These are phyloP conservation scores for Steatocranus sp. DNA, from an alignment of 2,797 vertebrate species.

Conservation along the genomic window DNA sequence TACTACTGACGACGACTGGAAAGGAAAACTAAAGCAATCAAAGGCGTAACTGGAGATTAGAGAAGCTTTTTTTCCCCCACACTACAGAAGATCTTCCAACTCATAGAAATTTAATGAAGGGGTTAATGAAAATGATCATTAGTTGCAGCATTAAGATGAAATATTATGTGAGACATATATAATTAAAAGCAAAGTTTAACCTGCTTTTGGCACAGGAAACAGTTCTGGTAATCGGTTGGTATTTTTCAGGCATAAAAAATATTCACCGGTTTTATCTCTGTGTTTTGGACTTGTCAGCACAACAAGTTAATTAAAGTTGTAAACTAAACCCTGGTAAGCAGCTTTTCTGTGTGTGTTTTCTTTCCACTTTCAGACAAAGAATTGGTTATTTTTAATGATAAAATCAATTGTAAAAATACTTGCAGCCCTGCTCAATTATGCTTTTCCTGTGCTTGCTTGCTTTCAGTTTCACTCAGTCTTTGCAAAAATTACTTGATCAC, in stretches of 20 bases:
- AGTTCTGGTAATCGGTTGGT: background rate
- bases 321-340: background rate
- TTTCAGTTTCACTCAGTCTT: background rate
- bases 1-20: background rate
- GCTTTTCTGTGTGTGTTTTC: background rate
- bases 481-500: background rate
- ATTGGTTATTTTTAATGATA: background rate
- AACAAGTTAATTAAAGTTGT: background rate
- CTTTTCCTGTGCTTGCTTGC: background rate
- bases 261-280: background rate
- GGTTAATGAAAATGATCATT: background rate
- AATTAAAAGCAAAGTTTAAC: background rate
- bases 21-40: background rate
- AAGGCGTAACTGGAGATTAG: background rate
- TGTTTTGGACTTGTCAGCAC: background rate
- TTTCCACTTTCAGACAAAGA: background rate
- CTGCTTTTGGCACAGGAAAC: background rate
- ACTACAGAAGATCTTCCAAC: background rate
- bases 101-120: background rate
- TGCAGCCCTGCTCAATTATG: background rate
- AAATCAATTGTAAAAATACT: background rate
- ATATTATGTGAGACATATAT: background rate
- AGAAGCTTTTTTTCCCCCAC: background rate
- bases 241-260: background rate
- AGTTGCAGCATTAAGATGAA: background rate